These are phyloP conservation scores for Druon quercuslanigerum DNA, from an alignment of 1,140 invertebrate species.

Conservation along the genomic window DNA sequence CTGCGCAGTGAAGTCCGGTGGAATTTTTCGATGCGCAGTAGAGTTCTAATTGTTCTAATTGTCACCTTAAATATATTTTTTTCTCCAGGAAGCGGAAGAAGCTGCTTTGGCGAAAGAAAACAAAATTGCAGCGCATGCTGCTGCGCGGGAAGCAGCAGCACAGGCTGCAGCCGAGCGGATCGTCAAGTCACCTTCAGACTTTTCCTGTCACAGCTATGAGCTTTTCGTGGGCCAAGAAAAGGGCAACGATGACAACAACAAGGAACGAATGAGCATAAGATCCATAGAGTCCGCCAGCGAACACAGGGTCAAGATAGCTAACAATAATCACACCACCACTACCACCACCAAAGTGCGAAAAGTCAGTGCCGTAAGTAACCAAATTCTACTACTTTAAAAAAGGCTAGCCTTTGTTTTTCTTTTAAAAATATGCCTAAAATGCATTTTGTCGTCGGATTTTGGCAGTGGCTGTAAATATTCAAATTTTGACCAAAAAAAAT, in stretches of 20 bases:
- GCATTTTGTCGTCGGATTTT: too few relatives aligned
- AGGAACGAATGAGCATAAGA: constrained; percentile 92
- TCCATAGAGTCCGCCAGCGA: constrained; percentile 92
- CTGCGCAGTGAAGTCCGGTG: too few relatives aligned
- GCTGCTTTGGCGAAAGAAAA: constrained; percentile 85
- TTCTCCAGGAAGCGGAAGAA: constrained; percentile 86
- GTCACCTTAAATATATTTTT: neutral
- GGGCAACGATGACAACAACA: constrained; percentile 89
- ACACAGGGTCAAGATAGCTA: constrained; percentile 79
- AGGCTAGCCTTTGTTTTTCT: neutral
- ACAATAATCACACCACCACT: constrained; percentile 75
- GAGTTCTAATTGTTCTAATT: too few relatives aligned
- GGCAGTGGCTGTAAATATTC: too few relatives aligned
- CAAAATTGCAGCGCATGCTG: constrained; percentile 83
- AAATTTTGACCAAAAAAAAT: too few relatives aligned
- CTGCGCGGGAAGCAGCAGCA: constrained; percentile 77
- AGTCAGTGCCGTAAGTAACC: constrained; percentile 91
- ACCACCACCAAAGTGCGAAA: constrained; percentile 84
- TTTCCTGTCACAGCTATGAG: constrained; percentile 93
- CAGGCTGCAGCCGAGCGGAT: constrained; percentile 77
- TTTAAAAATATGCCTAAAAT: too few relatives aligned
- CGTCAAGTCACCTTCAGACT: constrained; percentile 91
- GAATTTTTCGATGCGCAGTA: too few relatives aligned
- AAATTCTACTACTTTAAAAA: neutral
- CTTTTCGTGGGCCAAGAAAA: constrained; percentile 91